Base-by-base conservation (phyloP, 2,113 vertebrate species). In the Triplophysa siluroides region DNA sequence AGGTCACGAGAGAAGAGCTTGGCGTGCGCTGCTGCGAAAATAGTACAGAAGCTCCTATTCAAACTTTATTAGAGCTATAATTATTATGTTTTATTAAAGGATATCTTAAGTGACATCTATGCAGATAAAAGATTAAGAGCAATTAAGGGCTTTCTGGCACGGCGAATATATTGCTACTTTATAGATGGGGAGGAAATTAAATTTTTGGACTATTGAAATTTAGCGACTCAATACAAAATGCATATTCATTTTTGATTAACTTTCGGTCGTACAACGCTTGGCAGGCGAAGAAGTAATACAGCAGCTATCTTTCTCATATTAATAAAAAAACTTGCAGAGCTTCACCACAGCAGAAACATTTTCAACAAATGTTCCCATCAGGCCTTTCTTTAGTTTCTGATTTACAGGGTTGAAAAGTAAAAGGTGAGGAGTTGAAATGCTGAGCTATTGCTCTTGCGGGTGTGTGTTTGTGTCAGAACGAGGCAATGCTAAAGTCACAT, bases 401-500 rank as follows among this genome's bases (percentile, higher is more conserved):
- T 84, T 78, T 78, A 72, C 74, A 62, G 43, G 62, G 74, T 74
- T 69, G 54, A 64, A 66, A 78, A 41, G 50, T 43, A 58, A n/a
- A 67, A 24, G 5, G 24, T 23, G 38, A 76, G 58, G 73, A 66
- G 68, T 43, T 66, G 73, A 80, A 71, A 77, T 24, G 24, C 67
- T 41, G 60, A 77, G 72, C 65, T 69, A 47, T 26, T 75, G 69
- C 73, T 47, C 64, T 43, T 33, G 33, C 18, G 33, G 29, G 62
- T 10, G 56, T 78, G 23, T 38, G 23, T 73, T 21, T 73, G 60
- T 79, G 68, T 79, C 47, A 70, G 68, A 21, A 26, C 60, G 56
- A 79, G 70, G 75, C 84, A n/a, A 78, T 41, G 47, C 70, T 76
- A 47, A 83, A 88, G 85, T 80, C 54, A 85, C 78, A 88, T 88